Conservation (phyloP, 2,797 vertebrate species). For the Argya squamiceps region DNA sequence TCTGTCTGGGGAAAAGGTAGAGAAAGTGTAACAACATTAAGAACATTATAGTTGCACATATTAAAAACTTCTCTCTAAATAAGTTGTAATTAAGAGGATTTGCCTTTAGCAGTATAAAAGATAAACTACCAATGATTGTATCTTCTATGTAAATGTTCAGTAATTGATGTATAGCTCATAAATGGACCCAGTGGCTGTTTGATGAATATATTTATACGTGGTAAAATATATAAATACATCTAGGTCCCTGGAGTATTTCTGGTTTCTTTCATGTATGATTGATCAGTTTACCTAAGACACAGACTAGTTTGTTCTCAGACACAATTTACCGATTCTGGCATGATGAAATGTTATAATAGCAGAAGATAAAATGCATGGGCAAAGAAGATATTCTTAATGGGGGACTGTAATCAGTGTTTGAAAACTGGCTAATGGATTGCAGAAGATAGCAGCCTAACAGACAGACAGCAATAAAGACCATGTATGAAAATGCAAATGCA, state of each 20-base stretch:
- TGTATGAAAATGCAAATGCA: not conserved
- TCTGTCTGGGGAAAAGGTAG: not conserved
- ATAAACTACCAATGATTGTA: conserved; percentile 4
- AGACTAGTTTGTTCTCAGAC: conserved; percentile 15
- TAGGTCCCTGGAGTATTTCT: not conserved
- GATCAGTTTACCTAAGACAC: conserved; percentile 2
- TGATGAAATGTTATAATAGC: not conserved
- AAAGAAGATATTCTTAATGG: not conserved
- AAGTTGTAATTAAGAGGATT: conserved; percentile 9
- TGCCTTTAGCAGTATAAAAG: not conserved
- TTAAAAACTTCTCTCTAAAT: not conserved
- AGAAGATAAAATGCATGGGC: not conserved
- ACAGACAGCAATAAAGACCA: not conserved
- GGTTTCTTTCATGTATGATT: not conserved
- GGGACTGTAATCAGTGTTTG: not conserved
- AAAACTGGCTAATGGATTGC: not conserved
- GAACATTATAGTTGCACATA: not conserved
- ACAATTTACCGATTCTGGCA: not conserved
- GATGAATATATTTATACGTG: not conserved
- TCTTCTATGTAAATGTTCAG: conserved; percentile 39
- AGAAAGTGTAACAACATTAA: not conserved
- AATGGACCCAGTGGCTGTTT: conserved; percentile 8
- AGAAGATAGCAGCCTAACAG: not conserved
- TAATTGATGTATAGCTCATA: conserved; percentile 29
- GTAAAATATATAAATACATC: not conserved